A percentile compares a stretch with the other conserved stretches of the same genome.
Conservation (phyloP, 1,140 invertebrate species). For the Drosophila asahinai region DNA sequence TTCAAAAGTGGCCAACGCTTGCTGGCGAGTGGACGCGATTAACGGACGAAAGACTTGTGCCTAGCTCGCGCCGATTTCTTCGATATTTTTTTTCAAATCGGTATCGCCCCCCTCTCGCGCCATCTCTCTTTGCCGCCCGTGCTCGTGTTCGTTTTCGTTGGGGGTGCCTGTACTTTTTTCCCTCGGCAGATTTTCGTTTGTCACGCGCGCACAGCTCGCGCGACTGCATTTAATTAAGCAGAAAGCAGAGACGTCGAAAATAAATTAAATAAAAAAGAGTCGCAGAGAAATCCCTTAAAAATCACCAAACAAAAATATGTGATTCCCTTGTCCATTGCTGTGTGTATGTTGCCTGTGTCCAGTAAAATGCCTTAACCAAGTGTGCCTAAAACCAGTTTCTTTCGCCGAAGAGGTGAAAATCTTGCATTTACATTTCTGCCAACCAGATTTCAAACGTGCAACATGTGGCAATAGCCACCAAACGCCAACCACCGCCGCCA, state of each 20-base stretch:
- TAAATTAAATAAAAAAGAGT: slow-evolving; percentile 6
- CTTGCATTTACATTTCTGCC: slow-evolving; percentile 59
- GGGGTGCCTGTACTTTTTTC: slow-evolving; percentile 74
- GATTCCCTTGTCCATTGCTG: slow-evolving; percentile 42
- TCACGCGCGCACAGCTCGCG: slow-evolving; percentile 60
- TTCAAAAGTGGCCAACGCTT: slow-evolving; percentile 82
- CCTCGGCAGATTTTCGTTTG: slow-evolving; percentile 51
- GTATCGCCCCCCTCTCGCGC: slow-evolving; percentile 15
- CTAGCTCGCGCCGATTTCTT: slow-evolving; percentile 26
- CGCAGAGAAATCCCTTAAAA: slow-evolving; percentile 7
- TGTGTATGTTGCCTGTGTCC: slow-evolving; percentile 21
- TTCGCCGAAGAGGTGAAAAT: slow-evolving; percentile 45
- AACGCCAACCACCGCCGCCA: slow-evolving; percentile 19
- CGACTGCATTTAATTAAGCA: slow-evolving; percentile 47
- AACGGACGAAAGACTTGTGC: slow-evolving; percentile 68
- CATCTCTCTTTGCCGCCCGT: background rate
- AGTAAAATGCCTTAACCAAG: slow-evolving; percentile 47
- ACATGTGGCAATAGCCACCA: slow-evolving; percentile 53
- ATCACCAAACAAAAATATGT: slow-evolving; percentile 36
- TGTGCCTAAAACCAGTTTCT: slow-evolving; percentile 47
- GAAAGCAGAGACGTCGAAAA: slow-evolving; percentile 14
- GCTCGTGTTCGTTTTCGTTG: slow-evolving; percentile 50
- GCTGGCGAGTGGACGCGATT: slow-evolving; percentile 82
- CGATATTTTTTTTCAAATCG: slow-evolving; percentile 24
- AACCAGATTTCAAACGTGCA: slow-evolving; percentile 53